These are phyloP conservation scores for Geothlypis trichas DNA, from an alignment of 2,113 vertebrate genomes.

Conservation along the genomic window DNA sequence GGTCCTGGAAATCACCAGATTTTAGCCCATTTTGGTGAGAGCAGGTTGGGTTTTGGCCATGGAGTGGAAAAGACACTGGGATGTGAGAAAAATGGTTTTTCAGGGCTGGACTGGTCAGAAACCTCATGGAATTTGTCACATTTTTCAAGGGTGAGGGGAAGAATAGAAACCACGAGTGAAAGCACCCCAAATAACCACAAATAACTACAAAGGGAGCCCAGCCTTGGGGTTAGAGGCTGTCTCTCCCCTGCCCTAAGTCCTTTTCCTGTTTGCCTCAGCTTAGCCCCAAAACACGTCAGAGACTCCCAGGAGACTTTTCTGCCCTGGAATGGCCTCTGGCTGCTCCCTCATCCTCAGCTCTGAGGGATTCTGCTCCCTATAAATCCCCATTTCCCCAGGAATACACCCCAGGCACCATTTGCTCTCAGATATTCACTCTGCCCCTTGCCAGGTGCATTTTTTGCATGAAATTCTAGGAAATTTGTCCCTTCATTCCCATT, in stretches of 20 bases:
- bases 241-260: not conserved
- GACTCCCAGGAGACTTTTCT: not conserved
- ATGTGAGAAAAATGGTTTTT: not conserved
- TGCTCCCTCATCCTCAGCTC: not conserved
- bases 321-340: not conserved
- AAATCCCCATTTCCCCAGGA: not conserved
- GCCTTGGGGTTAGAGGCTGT: not conserved
- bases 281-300: not conserved
- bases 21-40: not conserved
- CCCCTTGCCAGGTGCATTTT: not conserved
- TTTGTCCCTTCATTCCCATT: not conserved
- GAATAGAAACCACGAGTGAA: conserved; percentile 49
- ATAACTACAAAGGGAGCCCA: conserved; percentile 30
- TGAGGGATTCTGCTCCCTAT: not conserved
- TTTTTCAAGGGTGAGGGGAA: conserved; percentile 53
- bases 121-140: not conserved
- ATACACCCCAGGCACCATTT: not conserved
- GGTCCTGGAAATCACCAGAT: not conserved
- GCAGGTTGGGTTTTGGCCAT: not conserved
- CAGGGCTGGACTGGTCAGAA: not conserved
- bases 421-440: not conserved
- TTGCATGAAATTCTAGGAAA: not conserved
- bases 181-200: conserved; percentile 25
- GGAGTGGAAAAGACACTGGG: not conserved
- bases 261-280: conserved; percentile 1